Base-by-base conservation (phyloP, 2,113 vertebrate genomes). In the Melanocharis versteri region DNA sequence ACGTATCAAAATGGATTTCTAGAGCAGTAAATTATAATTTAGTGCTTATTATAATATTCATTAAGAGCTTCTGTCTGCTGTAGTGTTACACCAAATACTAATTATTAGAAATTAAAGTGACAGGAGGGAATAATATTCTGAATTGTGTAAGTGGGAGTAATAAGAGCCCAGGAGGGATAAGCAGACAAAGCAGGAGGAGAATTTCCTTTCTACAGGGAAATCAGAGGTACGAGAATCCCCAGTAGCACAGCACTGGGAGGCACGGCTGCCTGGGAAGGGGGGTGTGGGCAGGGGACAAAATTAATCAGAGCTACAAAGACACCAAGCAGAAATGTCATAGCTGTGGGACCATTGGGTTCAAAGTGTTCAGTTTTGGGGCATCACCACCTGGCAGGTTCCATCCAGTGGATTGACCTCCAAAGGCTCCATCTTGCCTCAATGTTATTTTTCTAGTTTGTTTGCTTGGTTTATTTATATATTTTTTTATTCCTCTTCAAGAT, bases 61-160 rank as follows among this genome's bases (percentile, higher is more conserved):
- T 92, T 96, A 87, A 91, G 75, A 83, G 23, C 66, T 86, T 66
- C 27, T 28, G 45, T 90, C 82, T 90, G 40, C 86, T 86, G 48
- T 21, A 83, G 71, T 57, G 0, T 60, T 86, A 64, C 12, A 79
- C 48, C 75, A 90, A 90, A 93, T 22, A 93, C 48, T 83, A 92
- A 95, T 95, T 92, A 90, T 72, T 90, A 76, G 89, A 86, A 92
- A 92, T 93, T 60, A 94, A 88, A 78, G 89, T 88, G 94, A 66
- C 83, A 57, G 24, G 68, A 86, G 62, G 79, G 50, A 90, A 48
- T 80, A 88, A 94, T 60, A 83, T 22, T 56, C 88, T 20, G 39
- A 82, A 33, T 23, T 58, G 71, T 68, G 28, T 68, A 64, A 88
- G 83, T 50, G 76, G 82, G 61, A 88, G 57, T 64, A 84, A 64